Base-by-base conservation (phyloP, 2,113 vertebrate species). In the Asarcornis scutulata region DNA sequence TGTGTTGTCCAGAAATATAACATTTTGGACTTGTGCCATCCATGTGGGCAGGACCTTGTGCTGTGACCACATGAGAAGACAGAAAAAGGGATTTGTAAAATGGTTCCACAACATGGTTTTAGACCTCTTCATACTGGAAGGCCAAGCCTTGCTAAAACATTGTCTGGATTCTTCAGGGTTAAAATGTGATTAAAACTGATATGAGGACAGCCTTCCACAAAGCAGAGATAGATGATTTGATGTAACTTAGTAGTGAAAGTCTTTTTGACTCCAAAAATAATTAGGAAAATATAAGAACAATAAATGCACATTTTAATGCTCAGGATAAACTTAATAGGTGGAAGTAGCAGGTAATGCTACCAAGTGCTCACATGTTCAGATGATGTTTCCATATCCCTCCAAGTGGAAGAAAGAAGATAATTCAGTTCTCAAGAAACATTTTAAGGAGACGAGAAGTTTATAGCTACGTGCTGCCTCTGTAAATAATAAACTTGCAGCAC, bases 361-460 rank as follows among this genome's bases (percentile, higher is more conserved):
- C 18, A 38, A 18, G 21, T 7, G 34, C 38, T 91, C 53, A 59
- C 8, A 7, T 53, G 53, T 75, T 79, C 60, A 95, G 78, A 67
- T 77, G 55, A 53, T 53, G 9, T 89, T 95, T 81, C 68, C 26
- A 44, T 44, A 21, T 94, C 88, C 46, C 73, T 89, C n/a, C 48
- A 90, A 89, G 66, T 75, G 13, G 34, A 40, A 80, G 32, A 68
- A 96, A 81, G 83, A 88, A 84, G 78, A 76, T 72, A 74, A 94
- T 83, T 55, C 81, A 48, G 71, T 86, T 69, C 52, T 73, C 56
- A 69, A 75, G 60, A 67, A 86, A 83, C 44, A 48, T 22, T 86
- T 89, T 68, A 84, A 88, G 93, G 67, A 92, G 26, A 17, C 80
- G 26, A 62, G 68, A 91, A 52, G 46, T 83, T 72, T 74, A 82